phyloP scores from a whole-genome alignment of 2,797 vertebrate genomes.

The Hoplostethus mediterraneus region DNA sequence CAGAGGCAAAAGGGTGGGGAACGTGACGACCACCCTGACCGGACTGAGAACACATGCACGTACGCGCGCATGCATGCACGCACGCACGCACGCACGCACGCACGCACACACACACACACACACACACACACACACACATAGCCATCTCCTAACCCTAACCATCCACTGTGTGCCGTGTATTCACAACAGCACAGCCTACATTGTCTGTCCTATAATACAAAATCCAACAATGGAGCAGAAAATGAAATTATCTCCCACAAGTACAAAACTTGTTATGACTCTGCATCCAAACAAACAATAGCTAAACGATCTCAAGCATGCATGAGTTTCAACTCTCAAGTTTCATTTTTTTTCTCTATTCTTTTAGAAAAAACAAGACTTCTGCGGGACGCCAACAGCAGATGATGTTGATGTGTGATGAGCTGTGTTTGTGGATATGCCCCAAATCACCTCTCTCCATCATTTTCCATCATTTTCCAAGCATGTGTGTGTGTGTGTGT shows the following conservation, averaged over 20 bases:
- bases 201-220: no score
- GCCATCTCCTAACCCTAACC: no score
- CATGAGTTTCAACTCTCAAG: neutral
- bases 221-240: neutral
- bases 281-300: neutral
- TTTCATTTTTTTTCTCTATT: no score
- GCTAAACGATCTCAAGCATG: neutral
- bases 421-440: neutral
- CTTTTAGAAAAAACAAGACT: neutral
- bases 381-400: neutral
- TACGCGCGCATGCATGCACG: neutral
- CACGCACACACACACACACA: neutral
- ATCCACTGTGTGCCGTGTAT: no score
- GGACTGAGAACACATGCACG: slow-evolving; percentile 1
- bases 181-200: no score
- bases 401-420: neutral
- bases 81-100: slow-evolving; percentile 3
- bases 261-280: neutral
- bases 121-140: no score
- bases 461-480: neutral
- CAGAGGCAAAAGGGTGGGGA: slow-evolving; percentile 30
- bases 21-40: slow-evolving; percentile 39
- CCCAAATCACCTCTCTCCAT: neutral
- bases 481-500: neutral
- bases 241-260: neutral